phyloP scores from a whole-genome alignment of 2,113 vertebrate species.

The Gallinago media region DNA sequence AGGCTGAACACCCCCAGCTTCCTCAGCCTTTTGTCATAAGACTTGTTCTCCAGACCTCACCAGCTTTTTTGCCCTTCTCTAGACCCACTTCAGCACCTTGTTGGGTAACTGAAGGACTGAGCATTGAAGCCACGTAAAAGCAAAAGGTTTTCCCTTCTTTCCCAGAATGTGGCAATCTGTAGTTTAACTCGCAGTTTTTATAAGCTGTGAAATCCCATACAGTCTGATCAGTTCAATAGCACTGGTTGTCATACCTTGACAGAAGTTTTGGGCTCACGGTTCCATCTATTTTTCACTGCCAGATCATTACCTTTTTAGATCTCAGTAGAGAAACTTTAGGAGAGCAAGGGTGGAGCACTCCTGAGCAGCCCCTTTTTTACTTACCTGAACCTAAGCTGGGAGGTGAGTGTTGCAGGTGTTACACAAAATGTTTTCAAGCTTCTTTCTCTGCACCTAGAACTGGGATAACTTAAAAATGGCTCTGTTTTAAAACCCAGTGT shows the following conservation, averaged over 20 bases:
- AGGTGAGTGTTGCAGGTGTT: rapidly evolving
- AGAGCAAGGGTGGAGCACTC: background rate
- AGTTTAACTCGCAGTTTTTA: background rate
- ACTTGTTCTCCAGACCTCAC: no score
- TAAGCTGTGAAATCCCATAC: rapidly evolving
- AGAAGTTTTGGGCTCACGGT: background rate
- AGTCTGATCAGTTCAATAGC: background rate
- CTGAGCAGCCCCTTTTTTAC: background rate
- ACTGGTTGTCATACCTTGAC: rapidly evolving
- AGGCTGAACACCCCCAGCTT: no score
- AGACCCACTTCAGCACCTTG: no score
- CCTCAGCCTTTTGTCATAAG: no score
- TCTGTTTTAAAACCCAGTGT: background rate
- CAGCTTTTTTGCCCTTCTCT: no score
- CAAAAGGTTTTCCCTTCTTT: background rate
- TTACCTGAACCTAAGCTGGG: background rate
- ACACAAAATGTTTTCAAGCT: background rate
- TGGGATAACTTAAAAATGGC: background rate
- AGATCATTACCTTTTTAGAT: background rate
- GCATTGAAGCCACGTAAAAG: rapidly evolving
- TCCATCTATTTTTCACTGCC: rapidly evolving
- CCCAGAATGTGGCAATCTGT: background rate
- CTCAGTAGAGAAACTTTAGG: background rate
- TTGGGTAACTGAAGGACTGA: background rate
- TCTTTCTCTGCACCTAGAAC: background rate